Percentiles rank a stretch among this genome's conserved stretches.
phyloP scores from a whole-genome alignment of 2,888 invertebrate genomes.

The Drosophila cracens region DNA sequence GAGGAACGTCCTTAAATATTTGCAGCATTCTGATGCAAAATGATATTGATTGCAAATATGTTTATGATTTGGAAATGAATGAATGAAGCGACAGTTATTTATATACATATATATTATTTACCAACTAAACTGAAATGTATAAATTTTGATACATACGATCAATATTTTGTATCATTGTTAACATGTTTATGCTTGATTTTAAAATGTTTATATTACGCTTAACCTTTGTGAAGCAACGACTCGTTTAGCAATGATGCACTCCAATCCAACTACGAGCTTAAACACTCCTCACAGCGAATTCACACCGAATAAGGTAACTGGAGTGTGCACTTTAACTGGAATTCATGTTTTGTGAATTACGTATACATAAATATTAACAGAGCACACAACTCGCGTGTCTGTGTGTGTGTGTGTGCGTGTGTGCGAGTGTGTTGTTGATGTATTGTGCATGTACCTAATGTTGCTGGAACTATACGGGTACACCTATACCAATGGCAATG shows the following conservation, averaged over 20 bases:
- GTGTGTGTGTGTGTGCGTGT: background rate
- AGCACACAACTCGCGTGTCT: slow-evolving; percentile 5
- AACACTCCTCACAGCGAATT: slow-evolving; percentile 4
- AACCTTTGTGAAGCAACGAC: background rate
- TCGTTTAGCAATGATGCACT: background rate
- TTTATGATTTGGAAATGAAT: background rate
- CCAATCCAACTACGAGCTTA: no score
- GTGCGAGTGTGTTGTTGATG: background rate
- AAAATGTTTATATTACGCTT: background rate
- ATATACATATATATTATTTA: background rate
- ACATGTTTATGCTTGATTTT: background rate
- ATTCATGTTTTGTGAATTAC: slow-evolving; percentile 41
- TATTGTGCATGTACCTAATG: slow-evolving; percentile 5
- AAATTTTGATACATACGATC: background rate
- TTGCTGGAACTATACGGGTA: slow-evolving; percentile 8
- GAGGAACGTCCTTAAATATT: background rate
- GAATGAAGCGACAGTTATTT: background rate
- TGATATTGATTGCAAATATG: no score
- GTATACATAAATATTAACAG: slow-evolving; percentile 32
- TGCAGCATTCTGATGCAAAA: background rate
- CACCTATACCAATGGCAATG: slow-evolving; percentile 12
- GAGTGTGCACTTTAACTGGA: slow-evolving; percentile 21
- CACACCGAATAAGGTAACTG: background rate
- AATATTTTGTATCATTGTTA: background rate
- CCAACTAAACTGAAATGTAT: background rate